Base-by-base conservation (phyloP, 53 echinoderm and acorn worm species). In the Holothuria scabra region DNA sequence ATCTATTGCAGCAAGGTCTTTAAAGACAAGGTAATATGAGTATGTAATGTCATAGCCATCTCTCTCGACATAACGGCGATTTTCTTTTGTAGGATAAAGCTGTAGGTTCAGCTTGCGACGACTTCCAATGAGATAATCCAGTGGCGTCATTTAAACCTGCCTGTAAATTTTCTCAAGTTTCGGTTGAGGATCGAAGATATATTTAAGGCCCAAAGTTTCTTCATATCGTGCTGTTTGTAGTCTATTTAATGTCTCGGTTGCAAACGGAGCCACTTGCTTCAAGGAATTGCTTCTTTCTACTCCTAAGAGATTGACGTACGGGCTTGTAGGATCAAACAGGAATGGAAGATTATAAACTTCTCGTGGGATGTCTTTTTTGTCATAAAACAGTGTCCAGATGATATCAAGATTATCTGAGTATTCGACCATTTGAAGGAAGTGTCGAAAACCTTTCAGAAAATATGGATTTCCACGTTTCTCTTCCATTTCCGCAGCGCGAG, bases 371-470 rank as follows among this genome's bases (percentile, higher is more conserved):
- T 74, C 74, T 14, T 4, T 46, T 19, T 5, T 25, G 13, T 30
- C 10, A 74, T 74, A 74, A 49, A 32, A 74, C 12, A 2, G 41
- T 0, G 41, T 74, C 74, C 74, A 74, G 24, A 74, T 28, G 23
- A 74, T 74, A 49, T 49, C 37, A n/a, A 74, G 19, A 30, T 2
- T 44, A 7, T 8, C 16, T 6, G 74, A 19, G 18, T 74, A 14
- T 74, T 74, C 2, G 31, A 74, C 21, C 74, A 74, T 49, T 23
- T 8, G 16, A 14, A 74, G 74, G 32, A 79, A 79, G 18, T 26
- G 23, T 21, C 76, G 19, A 29, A 76, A 76, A 11, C 52, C 76
- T 18, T 9, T 32, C 18, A 76, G 76, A 14, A 76, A 13, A 52
- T 55, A 26, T 24, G 46, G 48, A 3, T 24, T 55, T 3, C 59